Base-by-base conservation (phyloP, 2,888 invertebrate species). In the Tetrapedia diversipes region DNA sequence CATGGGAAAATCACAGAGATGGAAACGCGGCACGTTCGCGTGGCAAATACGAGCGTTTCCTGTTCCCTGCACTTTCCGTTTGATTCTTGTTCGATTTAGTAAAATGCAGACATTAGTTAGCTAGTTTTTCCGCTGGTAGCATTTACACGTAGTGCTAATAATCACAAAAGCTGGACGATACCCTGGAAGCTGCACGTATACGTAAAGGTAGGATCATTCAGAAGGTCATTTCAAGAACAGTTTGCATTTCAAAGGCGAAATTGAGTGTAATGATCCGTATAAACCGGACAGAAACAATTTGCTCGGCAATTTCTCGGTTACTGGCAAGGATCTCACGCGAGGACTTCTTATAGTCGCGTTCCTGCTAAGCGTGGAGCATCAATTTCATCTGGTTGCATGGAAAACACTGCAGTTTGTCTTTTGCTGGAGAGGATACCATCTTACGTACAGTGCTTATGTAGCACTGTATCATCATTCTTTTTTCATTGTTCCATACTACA, bases 311-410 rank as follows among this genome's bases (percentile, higher is more conserved):
- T 39, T 29, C 27, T 43, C 32, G 39, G 60, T 54, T 32, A 54
- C 34, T 27, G 60, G 24, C 29, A 22, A n/a, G 70, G 19, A 57
- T 63, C 61, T 63, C 77, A 71, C 71, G 77, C 77, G 56, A 78
- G 47, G 51, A 61, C 63, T 53, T 66, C 61, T 59, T 41, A 37
- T 47, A 47, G 45, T 66, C 59, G 78, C 67, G 71, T 78, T 66
- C 71, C 27, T 32, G 56, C 27, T 32, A 45, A 61, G 19, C 43
- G 37, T 19, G 61, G 61, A 67, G 53, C 71, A 47, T 63, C 60
- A 49, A 66, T 78, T 78, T 77, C 56, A 53, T 65, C 45, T 60
- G 45, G n/a, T 67, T 41, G 76, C 70, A 65, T 70, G 77, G n/a
- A n/a, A n/a, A n/a, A n/a, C n/a, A n/a, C n/a, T n/a, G n/a, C n/a